Percentiles rank a stretch among this genome's conserved stretches.
phyloP scores from a whole-genome alignment of 2,888 invertebrate genomes.

The Bellardia bayeri region DNA sequence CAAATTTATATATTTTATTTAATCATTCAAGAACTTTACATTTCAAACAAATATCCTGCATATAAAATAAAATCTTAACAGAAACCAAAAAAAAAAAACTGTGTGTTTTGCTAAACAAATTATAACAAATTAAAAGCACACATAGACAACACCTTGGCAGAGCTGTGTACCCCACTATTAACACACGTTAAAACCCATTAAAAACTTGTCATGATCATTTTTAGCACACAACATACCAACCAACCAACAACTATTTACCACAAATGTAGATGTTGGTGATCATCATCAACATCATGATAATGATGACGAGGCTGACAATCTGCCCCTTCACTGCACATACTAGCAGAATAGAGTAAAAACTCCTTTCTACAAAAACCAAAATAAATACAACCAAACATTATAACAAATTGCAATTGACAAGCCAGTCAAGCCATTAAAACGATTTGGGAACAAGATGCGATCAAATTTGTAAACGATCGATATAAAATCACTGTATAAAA shows the following conservation, averaged over 20 bases:
- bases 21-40: neutral
- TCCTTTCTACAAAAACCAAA: conserved; percentile 21
- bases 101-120: conserved; percentile 32
- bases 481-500: conserved; percentile 76
- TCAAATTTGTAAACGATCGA: conserved; percentile 81
- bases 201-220: conserved; percentile 71
- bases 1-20: neutral
- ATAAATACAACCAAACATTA: conserved; percentile 66
- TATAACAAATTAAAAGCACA: conserved; percentile 65
- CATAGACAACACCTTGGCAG: conserved; percentile 54
- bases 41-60: neutral
- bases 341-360: conserved; percentile 59
- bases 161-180: conserved; percentile 52
- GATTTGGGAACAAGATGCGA: conserved; percentile 80
- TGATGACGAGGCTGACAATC: conserved; percentile 51
- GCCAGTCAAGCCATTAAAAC: conserved; percentile 77
- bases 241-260: conserved; percentile 36
- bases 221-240: conserved; percentile 49
- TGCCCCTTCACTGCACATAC: conserved; percentile 40
- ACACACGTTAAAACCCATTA: conserved; percentile 69
- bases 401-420: conserved; percentile 83
- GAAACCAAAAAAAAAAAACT: conserved; percentile 1
- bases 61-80: neutral
- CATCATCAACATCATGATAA: conserved; percentile 58
- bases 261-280: conserved; percentile 58